Base-by-base conservation (phyloP, 1,140 invertebrate species). In the Popillia japonica region DNA sequence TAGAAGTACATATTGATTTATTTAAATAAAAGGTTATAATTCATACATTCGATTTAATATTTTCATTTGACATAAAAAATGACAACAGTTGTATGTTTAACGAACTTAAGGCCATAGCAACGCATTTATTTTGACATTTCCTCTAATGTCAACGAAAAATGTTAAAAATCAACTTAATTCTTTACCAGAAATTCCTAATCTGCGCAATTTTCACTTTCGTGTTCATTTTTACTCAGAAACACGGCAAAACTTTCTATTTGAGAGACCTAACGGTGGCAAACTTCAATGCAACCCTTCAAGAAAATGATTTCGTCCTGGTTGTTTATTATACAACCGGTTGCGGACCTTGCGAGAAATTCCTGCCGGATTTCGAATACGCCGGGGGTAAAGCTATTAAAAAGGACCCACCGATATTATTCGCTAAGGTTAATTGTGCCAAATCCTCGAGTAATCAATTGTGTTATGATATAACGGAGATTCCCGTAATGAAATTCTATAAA, bases 401-500 rank as follows among this genome's bases (percentile, higher is more conserved):
- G 41, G 42, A 76, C 8, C 75, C 75, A 6, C 41, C 75, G 17
- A 76, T 76, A 6, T 14, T 48, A 0, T 55, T 76, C 40, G 41
- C 44, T 3, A 76, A 76, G 23, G 44, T 76, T n/a, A 55, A 76
- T 55, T 76, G 75, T 22, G 23, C 42, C 2, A 34, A 68, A 34
- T 20, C 17, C 3, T 20, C 11, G 3, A 42, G 75, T 9, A 23
- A 55, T 11, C 27, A 10, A 8, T 17, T 55, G 8, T 76, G 75
- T 40, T 14, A 76, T 2, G 44, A 76, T 42, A 55, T 76, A 6
- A 27, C 22, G 8, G 44, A 22, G 9, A 42, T 48, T 76, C 75
- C 75, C 1, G 11, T n/a, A n/a, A 17, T 76, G 22, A 76, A 76
- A 22, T 44, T 76, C 8, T 76, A 76, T 55, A 55, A 48, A 22